Evolutionary conservation across 2,888 invertebrate species (phyloP).

Genomic region (Helicoverpa assulta): DNA sequence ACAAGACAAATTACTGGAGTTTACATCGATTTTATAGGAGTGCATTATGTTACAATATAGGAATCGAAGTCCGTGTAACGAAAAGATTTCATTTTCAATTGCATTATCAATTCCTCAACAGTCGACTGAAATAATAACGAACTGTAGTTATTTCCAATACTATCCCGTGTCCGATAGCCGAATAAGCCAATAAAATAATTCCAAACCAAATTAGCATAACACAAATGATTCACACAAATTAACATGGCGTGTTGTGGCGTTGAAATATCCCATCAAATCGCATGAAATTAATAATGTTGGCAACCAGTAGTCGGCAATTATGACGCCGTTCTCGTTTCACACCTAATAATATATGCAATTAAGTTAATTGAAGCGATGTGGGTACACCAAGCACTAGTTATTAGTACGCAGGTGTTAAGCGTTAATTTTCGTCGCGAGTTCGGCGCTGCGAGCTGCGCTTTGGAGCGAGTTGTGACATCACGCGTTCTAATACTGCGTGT

Average conservation of each 20-base stretch:
- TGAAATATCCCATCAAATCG: slow-evolving; percentile 60
- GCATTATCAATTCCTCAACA: neutral
- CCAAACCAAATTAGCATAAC: slow-evolving; percentile 16
- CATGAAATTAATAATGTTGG: slow-evolving; percentile 53
- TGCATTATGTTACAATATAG: too few species aligned
- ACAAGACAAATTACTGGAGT: slow-evolving; percentile 33
- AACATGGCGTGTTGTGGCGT: slow-evolving; percentile 50
- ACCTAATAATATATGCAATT: slow-evolving; percentile 67
- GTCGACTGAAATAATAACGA: neutral
- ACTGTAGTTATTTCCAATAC: neutral
- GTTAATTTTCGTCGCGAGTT: slow-evolving; percentile 53
- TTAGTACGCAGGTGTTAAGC: slow-evolving; percentile 60
- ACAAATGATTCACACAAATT: slow-evolving; percentile 48
- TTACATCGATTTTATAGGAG: too few species aligned
- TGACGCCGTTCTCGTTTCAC: slow-evolving; percentile 58
- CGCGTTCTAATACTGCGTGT: slow-evolving; percentile 34
- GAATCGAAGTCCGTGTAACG: too few species aligned
- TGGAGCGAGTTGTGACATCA: slow-evolving; percentile 44
- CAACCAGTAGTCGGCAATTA: slow-evolving; percentile 57
- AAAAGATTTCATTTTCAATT: too few species aligned
- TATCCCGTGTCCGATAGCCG: neutral
- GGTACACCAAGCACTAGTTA: slow-evolving; percentile 48
- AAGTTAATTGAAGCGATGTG: slow-evolving; percentile 57
- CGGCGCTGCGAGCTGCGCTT: slow-evolving; percentile 48
- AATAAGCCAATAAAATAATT: slow-evolving; percentile 15